A percentile compares a stretch with the other conserved stretches of the same genome.
Conservation (phyloP, 1,140 invertebrate species). For the Cardiocondyla obscurior region DNA sequence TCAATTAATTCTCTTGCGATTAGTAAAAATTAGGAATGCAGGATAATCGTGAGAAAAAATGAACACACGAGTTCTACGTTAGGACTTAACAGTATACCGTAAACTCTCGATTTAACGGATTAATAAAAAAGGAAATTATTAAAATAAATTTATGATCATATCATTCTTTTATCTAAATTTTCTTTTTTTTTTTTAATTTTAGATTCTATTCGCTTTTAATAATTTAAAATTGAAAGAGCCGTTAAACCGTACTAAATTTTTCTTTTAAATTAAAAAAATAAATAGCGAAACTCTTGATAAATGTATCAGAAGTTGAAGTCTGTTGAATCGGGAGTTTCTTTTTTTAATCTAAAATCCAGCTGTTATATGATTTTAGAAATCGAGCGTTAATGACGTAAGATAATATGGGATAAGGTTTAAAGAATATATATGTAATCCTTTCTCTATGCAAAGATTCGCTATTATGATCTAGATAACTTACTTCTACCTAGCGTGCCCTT, state of each 20-base stretch:
- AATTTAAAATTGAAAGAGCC: no score
- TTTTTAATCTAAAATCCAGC: background rate
- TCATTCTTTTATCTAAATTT: no score
- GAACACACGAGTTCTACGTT: background rate
- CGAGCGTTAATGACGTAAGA: background rate
- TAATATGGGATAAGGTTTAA: background rate
- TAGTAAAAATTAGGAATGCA: background rate
- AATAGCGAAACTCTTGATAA: no score
- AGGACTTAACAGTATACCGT: background rate
- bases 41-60: background rate
- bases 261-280: no score
- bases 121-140: no score
- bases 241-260: no score
- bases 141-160: no score
- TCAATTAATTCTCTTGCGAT: background rate
- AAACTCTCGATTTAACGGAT: no score
- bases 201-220: no score
- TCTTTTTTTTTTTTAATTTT: no score
- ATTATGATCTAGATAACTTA: slow-evolving; percentile 48
- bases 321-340: no score
- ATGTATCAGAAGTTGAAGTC: no score
- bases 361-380: background rate
- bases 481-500: slow-evolving; percentile 55
- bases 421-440: slow-evolving; percentile 16
- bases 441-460: slow-evolving; percentile 44